Evolutionary conservation across 2,888 invertebrate species (phyloP).

Genomic region (Caenorhabditis afra): DNA sequence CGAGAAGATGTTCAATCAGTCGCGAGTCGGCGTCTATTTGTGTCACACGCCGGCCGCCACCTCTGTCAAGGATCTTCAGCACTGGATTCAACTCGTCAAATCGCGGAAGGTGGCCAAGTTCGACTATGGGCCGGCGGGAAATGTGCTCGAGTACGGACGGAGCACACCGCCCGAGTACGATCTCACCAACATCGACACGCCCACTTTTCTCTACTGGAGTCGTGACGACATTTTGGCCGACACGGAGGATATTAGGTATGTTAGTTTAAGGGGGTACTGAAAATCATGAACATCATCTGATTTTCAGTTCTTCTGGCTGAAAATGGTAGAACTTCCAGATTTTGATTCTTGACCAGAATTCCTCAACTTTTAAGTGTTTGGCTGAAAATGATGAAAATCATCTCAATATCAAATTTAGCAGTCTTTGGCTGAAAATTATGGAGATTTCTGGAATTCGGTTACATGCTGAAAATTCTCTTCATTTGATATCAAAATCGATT

Average conservation of each 20-base stretch:
- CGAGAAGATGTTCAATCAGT: conserved; percentile 66
- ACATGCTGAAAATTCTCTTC: too few species aligned
- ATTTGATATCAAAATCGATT: too few species aligned
- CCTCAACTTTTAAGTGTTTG: too few species aligned
- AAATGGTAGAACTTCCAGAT: too few species aligned
- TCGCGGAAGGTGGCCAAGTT: conserved; percentile 63
- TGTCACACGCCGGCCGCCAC: conserved; percentile 71
- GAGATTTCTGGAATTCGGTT: too few species aligned
- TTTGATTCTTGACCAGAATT: too few species aligned
- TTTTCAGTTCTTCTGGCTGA: too few species aligned
- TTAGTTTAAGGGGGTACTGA: background rate
- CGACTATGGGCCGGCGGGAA: conserved; percentile 63
- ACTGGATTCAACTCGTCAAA: conserved; percentile 66
- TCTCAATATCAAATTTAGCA: too few species aligned
- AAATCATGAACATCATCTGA: too few species aligned
- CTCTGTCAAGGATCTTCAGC: conserved; percentile 65
- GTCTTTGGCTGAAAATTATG: too few species aligned
- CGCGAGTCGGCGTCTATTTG: conserved; percentile 63
- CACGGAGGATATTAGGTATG: conserved; percentile 70
- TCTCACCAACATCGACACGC: conserved; percentile 69
- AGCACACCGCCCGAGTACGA: conserved; percentile 76
- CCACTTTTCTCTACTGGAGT: conserved; percentile 77
- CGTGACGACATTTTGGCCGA: conserved; percentile 76
- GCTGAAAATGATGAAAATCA: too few species aligned
- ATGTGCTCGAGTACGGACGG: conserved; percentile 58